Base-by-base conservation (phyloP, 2,797 vertebrate genomes). In the Somateria mollissima region DNA sequence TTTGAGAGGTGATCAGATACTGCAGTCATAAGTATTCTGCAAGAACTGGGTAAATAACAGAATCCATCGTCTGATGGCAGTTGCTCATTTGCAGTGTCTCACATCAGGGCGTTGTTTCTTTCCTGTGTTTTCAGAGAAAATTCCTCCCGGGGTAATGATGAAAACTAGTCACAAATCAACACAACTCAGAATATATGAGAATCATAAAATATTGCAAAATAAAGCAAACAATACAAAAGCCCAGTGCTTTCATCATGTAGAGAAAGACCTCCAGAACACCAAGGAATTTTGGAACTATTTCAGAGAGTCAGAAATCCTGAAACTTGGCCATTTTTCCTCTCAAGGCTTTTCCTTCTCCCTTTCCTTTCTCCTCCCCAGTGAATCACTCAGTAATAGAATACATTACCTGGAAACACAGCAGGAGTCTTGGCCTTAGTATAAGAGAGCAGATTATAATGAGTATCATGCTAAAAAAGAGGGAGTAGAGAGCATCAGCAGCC, bases 181-280 rank as follows among this genome's bases (percentile, higher is more conserved):
- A 89, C 86, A 77, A 20, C 67, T 85, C 69, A n/a, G 78, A 94
- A 80, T 94, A 77, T 28, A 80, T 66, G 83, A 94, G 86, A 93
- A 85, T 90, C 69, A 87, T 92, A 83, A 95, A 96, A 92, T 83
- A 96, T 77, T 93, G 75, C 88, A 91, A 89, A 96, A 96, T 79
- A 87, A 94, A 96, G 71, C 65, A 82, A 95, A 89, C 88, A 90
- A 61, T 71, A 69, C 80, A 56, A 94, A 67, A 85, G 20, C 69
- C 72, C 43, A 12, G 22, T 34, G 67, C 74, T 94, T 96, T 93
- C 69, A 83, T 86, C 45, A 0, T 90, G 47, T 49, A 77, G 53
- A 62, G 85, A 73, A 94, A 54, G 86, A 87, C 77, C 94, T 93
- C 93, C 80, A 74, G 81, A 94, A 92, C 77, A 90, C 74, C 78